phyloP scores from a whole-genome alignment of 2,797 vertebrate species.

The Sebastiscus albofasciatus region DNA sequence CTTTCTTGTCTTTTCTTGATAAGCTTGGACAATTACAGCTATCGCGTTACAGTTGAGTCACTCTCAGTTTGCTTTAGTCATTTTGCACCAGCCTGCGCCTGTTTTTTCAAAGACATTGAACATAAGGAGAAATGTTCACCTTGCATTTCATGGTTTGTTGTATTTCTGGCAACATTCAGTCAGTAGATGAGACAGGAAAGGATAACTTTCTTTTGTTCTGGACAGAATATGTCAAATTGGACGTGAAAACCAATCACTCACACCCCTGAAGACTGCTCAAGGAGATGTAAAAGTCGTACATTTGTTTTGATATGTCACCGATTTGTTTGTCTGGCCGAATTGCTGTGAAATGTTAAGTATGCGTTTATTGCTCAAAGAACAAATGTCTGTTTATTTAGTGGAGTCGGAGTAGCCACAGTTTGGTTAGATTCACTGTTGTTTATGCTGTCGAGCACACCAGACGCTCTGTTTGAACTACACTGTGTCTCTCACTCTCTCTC shows the following conservation, averaged over 20 bases:
- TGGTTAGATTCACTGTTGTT: conserved; percentile 41
- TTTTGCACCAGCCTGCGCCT: conserved; percentile 14
- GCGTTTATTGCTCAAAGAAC: conserved; percentile 44
- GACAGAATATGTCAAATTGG: not conserved
- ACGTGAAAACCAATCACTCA: not conserved
- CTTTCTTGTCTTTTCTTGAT: conserved; percentile 58
- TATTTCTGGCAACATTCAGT: not conserved
- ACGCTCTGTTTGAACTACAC: conserved; percentile 35
- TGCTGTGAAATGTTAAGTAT: conserved; percentile 48
- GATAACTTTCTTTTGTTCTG: not conserved
- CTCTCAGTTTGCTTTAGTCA: not conserved
- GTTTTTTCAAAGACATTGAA: conserved; percentile 13
- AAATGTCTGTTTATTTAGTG: conserved; percentile 21
- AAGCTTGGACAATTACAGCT: conserved; percentile 55
- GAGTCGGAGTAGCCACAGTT: conserved; percentile 4
- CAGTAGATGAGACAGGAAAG: not conserved
- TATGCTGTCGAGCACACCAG: conserved; percentile 39
- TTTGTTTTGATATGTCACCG: conserved; percentile 24
- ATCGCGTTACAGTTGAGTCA: conserved; percentile 48
- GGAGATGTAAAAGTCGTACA: not conserved
- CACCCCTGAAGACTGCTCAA: not conserved
- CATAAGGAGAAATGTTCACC: conserved; percentile 2
- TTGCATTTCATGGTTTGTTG: conserved; percentile 2
- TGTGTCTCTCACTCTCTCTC: conserved; percentile 3
- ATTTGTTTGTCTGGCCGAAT: conserved; percentile 27